These are phyloP conservation scores for Pheosia gnoma DNA, from an alignment of 2,888 invertebrate genomes.

Conservation along the genomic window DNA sequence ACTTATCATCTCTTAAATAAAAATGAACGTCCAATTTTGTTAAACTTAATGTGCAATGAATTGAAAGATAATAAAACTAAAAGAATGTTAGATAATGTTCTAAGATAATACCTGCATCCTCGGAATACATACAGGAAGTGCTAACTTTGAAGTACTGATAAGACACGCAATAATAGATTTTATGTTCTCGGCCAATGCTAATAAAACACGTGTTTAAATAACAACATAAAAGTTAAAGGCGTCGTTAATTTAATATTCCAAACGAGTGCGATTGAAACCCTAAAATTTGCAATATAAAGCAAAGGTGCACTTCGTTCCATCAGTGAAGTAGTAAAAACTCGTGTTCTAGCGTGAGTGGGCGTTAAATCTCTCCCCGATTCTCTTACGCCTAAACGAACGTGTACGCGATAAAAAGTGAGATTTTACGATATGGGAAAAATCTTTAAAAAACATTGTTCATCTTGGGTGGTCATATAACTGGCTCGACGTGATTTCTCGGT, in stretches of 20 bases:
- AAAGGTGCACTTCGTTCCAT: constrained; percentile 58
- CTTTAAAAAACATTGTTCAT: constrained; percentile 76
- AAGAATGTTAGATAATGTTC: too few species aligned
- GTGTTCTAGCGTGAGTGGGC: constrained; percentile 54
- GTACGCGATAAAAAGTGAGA: constrained; percentile 75
- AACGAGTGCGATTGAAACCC: constrained; percentile 23
- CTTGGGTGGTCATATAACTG: constrained; percentile 77
- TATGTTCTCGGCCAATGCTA: background rate
- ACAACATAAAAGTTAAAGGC: background rate
- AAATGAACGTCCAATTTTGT: too few species aligned
- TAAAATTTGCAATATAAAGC: constrained; percentile 60
- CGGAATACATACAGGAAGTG: background rate
- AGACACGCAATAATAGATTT: background rate
- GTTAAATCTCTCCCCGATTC: constrained; percentile 72
- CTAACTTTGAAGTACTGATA: background rate
- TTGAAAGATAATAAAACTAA: too few species aligned
- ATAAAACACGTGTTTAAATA: constrained; percentile 1
- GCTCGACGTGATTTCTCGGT: constrained; percentile 63
- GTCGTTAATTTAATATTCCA: background rate
- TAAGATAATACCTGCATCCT: too few species aligned
- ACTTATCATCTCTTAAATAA: too few species aligned
- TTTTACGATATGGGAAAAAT: constrained; percentile 75
- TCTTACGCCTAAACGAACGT: constrained; percentile 60
- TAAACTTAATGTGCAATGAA: too few species aligned
- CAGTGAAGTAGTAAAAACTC: constrained; percentile 12